Percentiles rank a stretch among this genome's conserved stretches.
These are phyloP conservation scores for Geotrypetes seraphini DNA, from an alignment of 2,797 vertebrate species.

Conservation along the genomic window DNA sequence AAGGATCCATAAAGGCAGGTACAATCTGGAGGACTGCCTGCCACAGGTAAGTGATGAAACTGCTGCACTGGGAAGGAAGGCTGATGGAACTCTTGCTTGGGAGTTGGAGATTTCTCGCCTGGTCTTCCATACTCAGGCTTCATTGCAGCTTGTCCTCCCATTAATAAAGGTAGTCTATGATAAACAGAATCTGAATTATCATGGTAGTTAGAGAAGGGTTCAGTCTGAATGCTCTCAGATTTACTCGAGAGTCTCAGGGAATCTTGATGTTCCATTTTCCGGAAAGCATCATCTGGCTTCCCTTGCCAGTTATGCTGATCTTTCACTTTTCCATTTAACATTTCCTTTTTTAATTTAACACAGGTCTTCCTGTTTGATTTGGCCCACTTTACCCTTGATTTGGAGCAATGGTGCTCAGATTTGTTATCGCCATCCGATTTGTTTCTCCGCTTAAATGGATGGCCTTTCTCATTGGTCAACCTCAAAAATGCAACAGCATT, in stretches of 20 bases:
- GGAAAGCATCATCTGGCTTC: constrained; percentile 12
- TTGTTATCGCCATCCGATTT: constrained; percentile 45
- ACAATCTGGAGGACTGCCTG: constrained; percentile 55
- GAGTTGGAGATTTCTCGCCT: constrained; percentile 73
- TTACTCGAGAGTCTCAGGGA: constrained; percentile 19
- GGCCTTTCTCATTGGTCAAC: constrained; percentile 72
- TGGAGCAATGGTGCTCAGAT: constrained; percentile 36
- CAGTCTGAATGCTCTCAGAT: constrained; percentile 18
- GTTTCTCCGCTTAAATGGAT: constrained; percentile 48
- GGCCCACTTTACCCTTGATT: constrained; percentile 47
- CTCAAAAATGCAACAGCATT: constrained; percentile 87
- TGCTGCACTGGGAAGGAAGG: constrained; percentile 62
- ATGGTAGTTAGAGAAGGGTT: constrained; percentile 70
- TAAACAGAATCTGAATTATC: constrained; percentile 74
- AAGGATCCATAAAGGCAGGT: constrained; percentile 47
- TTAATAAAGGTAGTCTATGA: constrained; percentile 82
- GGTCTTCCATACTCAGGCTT: constrained; percentile 73
- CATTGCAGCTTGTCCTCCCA: constrained; percentile 77
- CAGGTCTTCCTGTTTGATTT: constrained; percentile 48
- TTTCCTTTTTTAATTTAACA: constrained; percentile 47
- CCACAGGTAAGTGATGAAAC: constrained; percentile 53
- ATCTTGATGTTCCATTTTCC: constrained; percentile 34
- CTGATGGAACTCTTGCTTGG: constrained; percentile 83
- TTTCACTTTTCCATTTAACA: constrained; percentile 22
- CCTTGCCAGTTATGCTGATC: constrained; percentile 31